Base-by-base conservation (phyloP, 2,113 vertebrate species). In the Peromyscus californicus region DNA sequence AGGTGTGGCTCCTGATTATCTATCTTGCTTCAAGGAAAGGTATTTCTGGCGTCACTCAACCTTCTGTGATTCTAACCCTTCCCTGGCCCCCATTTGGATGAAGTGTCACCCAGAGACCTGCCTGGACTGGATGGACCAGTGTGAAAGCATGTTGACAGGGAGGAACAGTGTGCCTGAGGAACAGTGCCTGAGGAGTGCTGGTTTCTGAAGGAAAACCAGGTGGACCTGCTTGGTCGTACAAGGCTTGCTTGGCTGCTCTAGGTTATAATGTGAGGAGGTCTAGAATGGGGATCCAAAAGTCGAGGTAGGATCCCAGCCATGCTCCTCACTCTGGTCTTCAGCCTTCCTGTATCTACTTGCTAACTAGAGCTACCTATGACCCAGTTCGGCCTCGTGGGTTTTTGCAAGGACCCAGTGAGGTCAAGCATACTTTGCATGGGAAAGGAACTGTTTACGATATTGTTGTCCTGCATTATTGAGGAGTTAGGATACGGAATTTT, bases 101-200 rank as follows among this genome's bases (percentile, higher is more conserved):
- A 88, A 51, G 15, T 65, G 7, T 78, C 87, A 4, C 70, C 9
- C 61, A 88, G 67, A 88, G 29, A 83, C 45, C 87, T 84, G 59
- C 45, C 26, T 65, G 13, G 72, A 95, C 96, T 93, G 65, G 95
- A 82, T 67, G 82, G 95, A 89, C 70, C 21, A 74, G 79, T 51
- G 39, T 63, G 5, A 45, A 80, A 84, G 69, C 12, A 19, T 0
- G 12, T 29, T 36, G 15, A 19, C 22, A 26, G 24, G 51, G 36
- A 97, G 61, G 90, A 78, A 45, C 92, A 10, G 0, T 31, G 42
- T 91, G 48, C 61, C 17, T 39, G n/a, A 65, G 61, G 29, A 76
- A 54, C 89, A 9, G 0, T 36, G 48, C 54, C 24, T 39, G 36
- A 69, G 61, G 36, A 26, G 0, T 39, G 16, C 8, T 72, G 78